Evolutionary conservation across 2,113 vertebrate species (phyloP), one percentile per base, ranked within the genome.

Genomic region (Agapornis roseicollis): DNA sequence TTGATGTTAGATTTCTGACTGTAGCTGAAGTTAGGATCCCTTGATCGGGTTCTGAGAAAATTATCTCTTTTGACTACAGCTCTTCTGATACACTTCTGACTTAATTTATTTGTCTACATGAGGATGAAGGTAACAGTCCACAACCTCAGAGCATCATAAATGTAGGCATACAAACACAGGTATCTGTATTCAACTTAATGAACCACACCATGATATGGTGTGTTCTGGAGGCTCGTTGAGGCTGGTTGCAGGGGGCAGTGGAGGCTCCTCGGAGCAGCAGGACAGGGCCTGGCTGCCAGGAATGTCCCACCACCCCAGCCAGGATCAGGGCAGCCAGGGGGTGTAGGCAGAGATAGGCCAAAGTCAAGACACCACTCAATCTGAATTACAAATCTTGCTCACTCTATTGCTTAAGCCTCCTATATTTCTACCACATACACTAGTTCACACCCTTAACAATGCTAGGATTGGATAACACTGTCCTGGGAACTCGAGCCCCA

Each of bases 221-320:
- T 13, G 6, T 23, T 3, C 18, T 70, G 49, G 16, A 73, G 25
- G 12, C 11, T 60, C 18, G 16, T 12, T 65, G 39, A 31, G 12
- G 5, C 7, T 29, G 17, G 2, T 19, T 58, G 20, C 13, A 31
- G 12, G 6, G 22, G 8, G 3, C 2, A 1, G 17, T 33, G 28
- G 19, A 69, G 28, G 23, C 10, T 55, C 28, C 10, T 55, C 20
- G 4, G 13, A 31, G 28, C 4, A 11, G 10, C 24, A 50, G 17
- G 7, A 11, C 20, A 52, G 10, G 71, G 12, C 9, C 10, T 16
- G n/a, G 44, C 3, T 5, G 20, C 10, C n/a, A 52, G 31, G 7
- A 6, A 35, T 1, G 1, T 74, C 41, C 66, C 29, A 52, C 11
- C 17, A 50, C 7, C 28, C 1, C n/a, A 2, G 15, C 5, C 28